phyloP scores from a whole-genome alignment of 2,113 vertebrate species.

The Cinclus cinclus region DNA sequence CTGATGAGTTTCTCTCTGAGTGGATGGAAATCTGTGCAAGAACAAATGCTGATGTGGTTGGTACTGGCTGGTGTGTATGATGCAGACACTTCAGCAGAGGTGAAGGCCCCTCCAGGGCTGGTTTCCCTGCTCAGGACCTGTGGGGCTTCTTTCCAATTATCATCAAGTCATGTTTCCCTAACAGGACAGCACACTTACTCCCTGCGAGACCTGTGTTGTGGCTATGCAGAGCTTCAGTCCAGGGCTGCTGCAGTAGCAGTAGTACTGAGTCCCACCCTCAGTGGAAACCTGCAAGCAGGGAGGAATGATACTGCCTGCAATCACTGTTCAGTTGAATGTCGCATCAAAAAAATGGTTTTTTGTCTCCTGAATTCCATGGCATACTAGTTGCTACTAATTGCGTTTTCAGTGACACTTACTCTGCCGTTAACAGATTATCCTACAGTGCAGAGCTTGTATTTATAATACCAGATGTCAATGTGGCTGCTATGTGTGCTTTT shows the following conservation, averaged over 20 bases:
- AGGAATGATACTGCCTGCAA: background rate
- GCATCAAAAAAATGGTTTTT: background rate
- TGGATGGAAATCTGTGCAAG: background rate
- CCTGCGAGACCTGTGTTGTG: background rate
- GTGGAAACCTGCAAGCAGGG: background rate
- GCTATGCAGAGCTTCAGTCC: background rate
- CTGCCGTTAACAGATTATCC: conserved; percentile 51
- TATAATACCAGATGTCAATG: conserved; percentile 53
- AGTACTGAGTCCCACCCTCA: background rate
- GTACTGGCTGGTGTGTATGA: background rate
- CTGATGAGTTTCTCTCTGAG: conserved; percentile 9
- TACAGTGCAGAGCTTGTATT: conserved; percentile 45
- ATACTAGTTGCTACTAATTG: conserved; percentile 39
- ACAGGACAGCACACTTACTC: background rate
- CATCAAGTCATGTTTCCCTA: accelerated
- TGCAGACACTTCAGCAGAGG: background rate
- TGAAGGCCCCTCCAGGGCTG: background rate
- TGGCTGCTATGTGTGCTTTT: conserved; percentile 11
- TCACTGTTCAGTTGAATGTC: background rate
- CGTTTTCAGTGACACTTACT: conserved; percentile 29
- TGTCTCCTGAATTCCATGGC: background rate
- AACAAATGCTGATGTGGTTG: background rate
- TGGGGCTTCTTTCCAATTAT: background rate
- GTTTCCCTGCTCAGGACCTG: background rate
- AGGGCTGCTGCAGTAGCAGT: background rate